Evolutionary conservation across 2,888 invertebrate species (phyloP).

Genomic region (Beris chalybata): DNA sequence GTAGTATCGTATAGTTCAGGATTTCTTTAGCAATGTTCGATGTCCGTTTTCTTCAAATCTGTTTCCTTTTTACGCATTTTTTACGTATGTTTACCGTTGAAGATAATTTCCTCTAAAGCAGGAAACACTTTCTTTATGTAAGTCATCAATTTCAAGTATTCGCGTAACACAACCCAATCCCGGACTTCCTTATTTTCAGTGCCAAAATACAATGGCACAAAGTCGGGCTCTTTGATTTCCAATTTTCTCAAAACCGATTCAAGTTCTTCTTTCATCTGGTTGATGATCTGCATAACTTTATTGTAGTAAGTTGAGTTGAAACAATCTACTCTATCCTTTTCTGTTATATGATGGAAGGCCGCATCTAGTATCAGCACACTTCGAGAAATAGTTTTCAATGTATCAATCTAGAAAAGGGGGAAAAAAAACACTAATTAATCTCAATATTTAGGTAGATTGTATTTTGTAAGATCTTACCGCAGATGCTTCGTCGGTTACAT

Average conservation of each 20-base stretch:
- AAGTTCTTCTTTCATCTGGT: constrained; percentile 20
- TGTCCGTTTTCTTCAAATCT: no score
- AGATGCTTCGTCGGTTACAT: constrained; percentile 1
- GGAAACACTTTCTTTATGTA: constrained; percentile 34
- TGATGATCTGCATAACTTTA: not conserved
- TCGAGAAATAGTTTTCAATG: constrained; percentile 11
- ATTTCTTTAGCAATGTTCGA: no score
- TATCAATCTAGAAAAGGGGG: not conserved
- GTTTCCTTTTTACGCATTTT: no score
- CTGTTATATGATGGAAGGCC: constrained; percentile 9
- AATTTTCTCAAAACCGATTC: constrained; percentile 20
- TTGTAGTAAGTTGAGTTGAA: not conserved
- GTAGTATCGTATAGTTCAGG: no score
- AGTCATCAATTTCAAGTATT: constrained; percentile 35
- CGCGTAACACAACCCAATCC: constrained; percentile 37
- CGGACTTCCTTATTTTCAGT: constrained; percentile 27
- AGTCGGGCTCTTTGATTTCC: constrained; percentile 14
- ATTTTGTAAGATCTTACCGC: not conserved
- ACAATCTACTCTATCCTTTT: constrained; percentile 7
- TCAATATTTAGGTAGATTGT: not conserved
- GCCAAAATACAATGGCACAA: not conserved
- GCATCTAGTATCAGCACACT: not conserved
- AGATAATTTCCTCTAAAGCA: constrained; percentile 28
- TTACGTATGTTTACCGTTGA: no score
- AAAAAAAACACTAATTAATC: not conserved